Conservation (phyloP, 2,113 vertebrate species). For the Coregonus clupeaformis region DNA sequence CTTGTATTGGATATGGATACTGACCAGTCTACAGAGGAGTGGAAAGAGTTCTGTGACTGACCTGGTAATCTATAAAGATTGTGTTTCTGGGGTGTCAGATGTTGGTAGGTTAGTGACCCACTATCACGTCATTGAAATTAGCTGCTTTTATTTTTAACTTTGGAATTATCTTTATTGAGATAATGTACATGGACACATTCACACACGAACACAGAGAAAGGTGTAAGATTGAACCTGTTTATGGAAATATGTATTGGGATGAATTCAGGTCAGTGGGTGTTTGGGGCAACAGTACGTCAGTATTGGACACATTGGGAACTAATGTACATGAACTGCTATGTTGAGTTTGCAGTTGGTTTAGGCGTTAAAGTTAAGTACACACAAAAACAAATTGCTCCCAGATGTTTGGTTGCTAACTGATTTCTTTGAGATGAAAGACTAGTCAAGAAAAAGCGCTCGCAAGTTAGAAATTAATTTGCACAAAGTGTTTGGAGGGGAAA, state of each 20-base stretch:
- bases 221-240: not conserved
- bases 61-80: not conserved
- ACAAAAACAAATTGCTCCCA: not conserved
- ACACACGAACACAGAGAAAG: not conserved
- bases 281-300: too few relatives aligned
- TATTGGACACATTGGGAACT: not conserved
- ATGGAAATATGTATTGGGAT: not conserved
- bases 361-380: not conserved
- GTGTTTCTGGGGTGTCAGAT: not conserved
- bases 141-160: not conserved
- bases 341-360: not conserved
- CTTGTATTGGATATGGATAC: not conserved
- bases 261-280: too few relatives aligned
- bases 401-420: not conserved
- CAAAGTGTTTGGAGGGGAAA: not conserved
- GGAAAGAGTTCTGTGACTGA: not conserved
- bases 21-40: not conserved
- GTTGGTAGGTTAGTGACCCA: not conserved
- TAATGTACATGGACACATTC: not conserved
- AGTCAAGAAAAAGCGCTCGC: not conserved
- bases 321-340: not conserved
- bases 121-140: not conserved
- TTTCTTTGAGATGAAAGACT: not conserved
- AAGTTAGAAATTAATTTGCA: constrained; percentile 9
- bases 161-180: not conserved